Percentiles rank a stretch among this genome's conserved stretches.
These are phyloP conservation scores for Spilosoma lubricipeda DNA, from an alignment of 2,888 invertebrate genomes.

Conservation along the genomic window DNA sequence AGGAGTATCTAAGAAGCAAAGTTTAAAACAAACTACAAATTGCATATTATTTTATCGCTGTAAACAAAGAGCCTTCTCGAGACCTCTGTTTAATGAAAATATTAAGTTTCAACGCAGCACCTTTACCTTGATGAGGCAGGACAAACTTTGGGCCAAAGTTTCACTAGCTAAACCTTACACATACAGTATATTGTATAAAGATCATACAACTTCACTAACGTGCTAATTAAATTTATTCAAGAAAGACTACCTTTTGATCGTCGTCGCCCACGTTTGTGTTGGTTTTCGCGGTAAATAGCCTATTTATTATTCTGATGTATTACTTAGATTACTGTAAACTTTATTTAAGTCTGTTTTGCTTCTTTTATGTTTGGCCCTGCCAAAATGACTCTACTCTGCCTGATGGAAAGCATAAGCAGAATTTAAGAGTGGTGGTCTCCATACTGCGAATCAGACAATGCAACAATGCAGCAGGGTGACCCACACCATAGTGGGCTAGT, in stretches of 20 bases:
- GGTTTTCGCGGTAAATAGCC: not conserved
- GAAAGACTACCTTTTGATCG: not conserved
- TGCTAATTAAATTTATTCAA: not conserved
- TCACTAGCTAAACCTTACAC: not conserved
- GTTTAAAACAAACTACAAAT: slow-evolving; percentile 2
- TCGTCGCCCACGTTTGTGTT: not conserved
- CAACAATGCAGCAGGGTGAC: too few relatives aligned
- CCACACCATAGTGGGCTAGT: too few relatives aligned
- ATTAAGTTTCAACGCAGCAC: slow-evolving; percentile 34
- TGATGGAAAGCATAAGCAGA: too few relatives aligned
- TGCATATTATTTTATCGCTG: slow-evolving; percentile 12
- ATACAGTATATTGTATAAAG: not conserved
- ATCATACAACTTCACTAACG: not conserved
- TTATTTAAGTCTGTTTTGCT: too few relatives aligned
- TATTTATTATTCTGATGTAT: too few relatives aligned
- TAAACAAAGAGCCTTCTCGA: slow-evolving; percentile 34
- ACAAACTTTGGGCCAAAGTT: not conserved
- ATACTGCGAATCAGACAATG: too few relatives aligned
- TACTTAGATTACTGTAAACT: too few relatives aligned
- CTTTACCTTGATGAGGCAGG: slow-evolving; percentile 21
- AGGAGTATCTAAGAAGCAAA: slow-evolving; percentile 6
- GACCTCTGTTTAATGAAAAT: slow-evolving; percentile 55
- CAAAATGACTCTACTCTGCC: too few relatives aligned
- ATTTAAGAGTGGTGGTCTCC: too few relatives aligned
- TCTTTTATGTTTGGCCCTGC: too few relatives aligned